These are phyloP conservation scores for Drosophila elegans DNA, from an alignment of 1,140 invertebrate genomes.

Conservation along the genomic window DNA sequence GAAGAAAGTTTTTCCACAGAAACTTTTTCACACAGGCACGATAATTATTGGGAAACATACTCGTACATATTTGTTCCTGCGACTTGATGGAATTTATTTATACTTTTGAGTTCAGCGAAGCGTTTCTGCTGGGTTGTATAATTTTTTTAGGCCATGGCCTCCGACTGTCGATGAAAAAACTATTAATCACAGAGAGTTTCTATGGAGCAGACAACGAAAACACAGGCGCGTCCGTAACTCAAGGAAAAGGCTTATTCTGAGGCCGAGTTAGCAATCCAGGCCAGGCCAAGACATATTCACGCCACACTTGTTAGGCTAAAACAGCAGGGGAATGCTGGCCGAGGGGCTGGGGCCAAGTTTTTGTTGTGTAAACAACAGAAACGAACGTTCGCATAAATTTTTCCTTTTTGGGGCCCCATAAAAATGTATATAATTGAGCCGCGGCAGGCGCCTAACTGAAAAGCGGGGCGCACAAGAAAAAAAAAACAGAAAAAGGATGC, in stretches of 20 bases:
- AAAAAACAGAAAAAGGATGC: slow-evolving; percentile 48
- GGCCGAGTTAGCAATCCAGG: slow-evolving; percentile 23
- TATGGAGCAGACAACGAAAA: slow-evolving; percentile 15
- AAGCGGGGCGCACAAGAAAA: slow-evolving; percentile 27
- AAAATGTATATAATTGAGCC: slow-evolving; percentile 82
- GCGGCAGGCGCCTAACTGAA: slow-evolving; percentile 55
- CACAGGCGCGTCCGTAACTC: neutral
- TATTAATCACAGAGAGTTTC: slow-evolving; percentile 47
- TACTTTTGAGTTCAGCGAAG: slow-evolving; percentile 42
- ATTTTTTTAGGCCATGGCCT: slow-evolving; percentile 16
- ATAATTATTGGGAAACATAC: slow-evolving; percentile 36
- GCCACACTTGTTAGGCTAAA: slow-evolving; percentile 49
- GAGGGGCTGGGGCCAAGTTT: slow-evolving; percentile 21
- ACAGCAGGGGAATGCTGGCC: neutral
- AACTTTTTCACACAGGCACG: slow-evolving; percentile 25
- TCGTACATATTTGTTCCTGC: slow-evolving; percentile 20
- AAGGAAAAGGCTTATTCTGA: slow-evolving; percentile 30
- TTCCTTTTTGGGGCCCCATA: slow-evolving; percentile 52
- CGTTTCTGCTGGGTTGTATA: slow-evolving; percentile 27
- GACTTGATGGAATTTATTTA: slow-evolving; percentile 37
- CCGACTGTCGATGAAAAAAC: slow-evolving; percentile 50
- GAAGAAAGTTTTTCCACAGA: slow-evolving; percentile 20
- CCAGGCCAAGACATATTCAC: slow-evolving; percentile 47
- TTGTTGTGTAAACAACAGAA: slow-evolving; percentile 64
- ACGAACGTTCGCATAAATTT: slow-evolving; percentile 78